Conservation (phyloP, 2,113 vertebrate species). For the Orycteropus afer region DNA sequence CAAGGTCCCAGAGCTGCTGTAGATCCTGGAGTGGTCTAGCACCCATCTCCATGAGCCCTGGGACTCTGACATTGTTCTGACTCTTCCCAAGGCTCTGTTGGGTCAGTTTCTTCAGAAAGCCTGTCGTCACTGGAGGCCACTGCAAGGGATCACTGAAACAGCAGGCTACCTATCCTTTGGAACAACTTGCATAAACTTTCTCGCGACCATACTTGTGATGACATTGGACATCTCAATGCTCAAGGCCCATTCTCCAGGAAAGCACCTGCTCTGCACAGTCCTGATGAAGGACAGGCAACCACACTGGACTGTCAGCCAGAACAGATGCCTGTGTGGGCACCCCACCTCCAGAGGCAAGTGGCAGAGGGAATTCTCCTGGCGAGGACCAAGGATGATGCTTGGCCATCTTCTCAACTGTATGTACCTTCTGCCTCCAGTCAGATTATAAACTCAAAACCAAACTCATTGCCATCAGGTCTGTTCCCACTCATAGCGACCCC, state of each 20-base stretch:
- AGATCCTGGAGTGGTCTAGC: too few relatives aligned
- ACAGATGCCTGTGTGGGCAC: fast-evolving
- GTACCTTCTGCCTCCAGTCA: not conserved
- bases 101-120: not conserved
- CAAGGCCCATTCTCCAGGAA: not conserved
- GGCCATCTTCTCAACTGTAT: not conserved
- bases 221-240: not conserved
- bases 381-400: not conserved
- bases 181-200: not conserved
- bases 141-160: not conserved
- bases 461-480: too few relatives aligned
- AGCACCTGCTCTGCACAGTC: not conserved
- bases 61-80: not conserved
- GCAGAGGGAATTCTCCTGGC: not conserved
- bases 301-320: too few relatives aligned
- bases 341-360: not conserved
- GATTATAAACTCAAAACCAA: too few relatives aligned
- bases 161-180: not conserved
- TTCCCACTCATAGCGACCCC: too few relatives aligned
- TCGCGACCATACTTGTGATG: not conserved
- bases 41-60: not conserved
- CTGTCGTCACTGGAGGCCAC: not conserved
- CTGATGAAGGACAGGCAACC: not conserved
- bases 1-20: not conserved
- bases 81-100: not conserved